Evolutionary conservation across 2,797 vertebrate genomes (phyloP), one percentile per base, ranked within the genome.

Genomic region (Sebastes aleutianus): DNA sequence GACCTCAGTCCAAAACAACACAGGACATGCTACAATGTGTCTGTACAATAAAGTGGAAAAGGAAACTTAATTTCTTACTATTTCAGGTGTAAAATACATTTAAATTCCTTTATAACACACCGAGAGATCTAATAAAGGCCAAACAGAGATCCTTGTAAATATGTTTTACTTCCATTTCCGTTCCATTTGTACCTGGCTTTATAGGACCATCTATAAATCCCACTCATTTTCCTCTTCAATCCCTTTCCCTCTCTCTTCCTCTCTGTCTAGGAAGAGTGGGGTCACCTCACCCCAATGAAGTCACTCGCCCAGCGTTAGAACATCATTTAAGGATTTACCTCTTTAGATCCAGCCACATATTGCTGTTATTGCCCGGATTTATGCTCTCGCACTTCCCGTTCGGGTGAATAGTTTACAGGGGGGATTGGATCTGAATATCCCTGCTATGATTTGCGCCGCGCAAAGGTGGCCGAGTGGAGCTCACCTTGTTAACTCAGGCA

Each of bases 401-500:
- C 82, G 85, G 92, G 89, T 82, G 88, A 92, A 93, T 92, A 91
- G 90, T 92, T 94, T 91, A 90, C 74, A 3, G 86, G 88, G 87
- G 88, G 87, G 85, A 93, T 92, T 91, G 88, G 86, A 91, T 92
- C 82, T 92, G 88, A 93, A 95, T 91, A 91, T 89, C 80, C 79
- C 74, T 87, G 74, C 86, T 85, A 82, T 92, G 89, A 93, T 93
- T 90, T 91, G 87, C 70, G 71, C 86, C 24, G 85, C 31, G 13
- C 81, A 90, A 81, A 93, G 89, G 84, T 90, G 90, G 85, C 82
- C 50, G 79, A 91, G 91, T 88, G 80, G 82, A 91, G 89, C 90
- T 95, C 92, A 94, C 93, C 92, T 94, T 93, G 93, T 95, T 94
- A 95, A 95, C 90, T 94, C 89, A 82, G 82, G 80, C 92, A 95